Conservation (phyloP, 30 jellyfish, hydroid and myxozoan species). For the Chironex yamaguchii region DNA sequence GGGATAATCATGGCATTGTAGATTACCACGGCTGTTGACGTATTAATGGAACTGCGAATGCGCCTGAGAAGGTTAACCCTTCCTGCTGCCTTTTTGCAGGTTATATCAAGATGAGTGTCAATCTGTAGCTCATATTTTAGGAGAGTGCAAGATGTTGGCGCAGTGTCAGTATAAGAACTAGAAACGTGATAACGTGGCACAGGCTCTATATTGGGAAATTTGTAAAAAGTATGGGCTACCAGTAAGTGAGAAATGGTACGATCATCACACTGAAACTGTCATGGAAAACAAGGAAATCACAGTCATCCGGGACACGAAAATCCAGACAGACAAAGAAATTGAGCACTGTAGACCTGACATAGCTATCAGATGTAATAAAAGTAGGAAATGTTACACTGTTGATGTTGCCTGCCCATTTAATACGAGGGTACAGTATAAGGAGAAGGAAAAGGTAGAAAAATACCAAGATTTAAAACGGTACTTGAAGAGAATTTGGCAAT, state of each 20-base stretch:
- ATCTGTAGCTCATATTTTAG: background rate
- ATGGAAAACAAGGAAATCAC: background rate
- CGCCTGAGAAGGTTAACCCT: too few species aligned
- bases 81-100: too few species aligned
- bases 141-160: background rate
- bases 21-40: conserved; percentile 10
- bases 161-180: background rate
- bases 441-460: too few species aligned
- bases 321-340: background rate
- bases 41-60: background rate
- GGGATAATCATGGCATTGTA: conserved; percentile 12
- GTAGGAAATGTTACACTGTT: background rate
- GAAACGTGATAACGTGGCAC: background rate
- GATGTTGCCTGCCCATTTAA: background rate
- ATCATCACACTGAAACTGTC: background rate
- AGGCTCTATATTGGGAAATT: background rate
- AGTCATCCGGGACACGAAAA: background rate
- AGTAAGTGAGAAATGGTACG: background rate
- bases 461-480: background rate
- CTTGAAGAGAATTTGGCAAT: background rate
- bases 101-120: background rate
- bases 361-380: background rate
- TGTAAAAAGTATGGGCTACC: background rate
- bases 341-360: background rate
- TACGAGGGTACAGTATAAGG: background rate